phyloP scores from a whole-genome alignment of 1,140 invertebrate genomes.

The Frieseomelitta varia region DNA sequence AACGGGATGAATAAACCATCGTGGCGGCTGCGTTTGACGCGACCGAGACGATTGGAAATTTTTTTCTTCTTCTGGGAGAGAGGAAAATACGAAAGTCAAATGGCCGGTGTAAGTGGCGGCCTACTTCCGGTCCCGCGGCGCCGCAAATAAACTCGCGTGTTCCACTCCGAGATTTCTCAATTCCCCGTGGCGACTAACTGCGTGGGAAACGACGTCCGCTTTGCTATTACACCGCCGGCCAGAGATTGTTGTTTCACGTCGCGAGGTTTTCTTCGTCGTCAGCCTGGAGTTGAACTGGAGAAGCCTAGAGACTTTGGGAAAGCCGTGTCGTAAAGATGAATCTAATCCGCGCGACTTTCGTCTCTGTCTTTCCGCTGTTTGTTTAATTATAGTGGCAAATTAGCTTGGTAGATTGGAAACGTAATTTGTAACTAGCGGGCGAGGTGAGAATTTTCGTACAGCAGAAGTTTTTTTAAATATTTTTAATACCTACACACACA shows the following conservation, averaged over 20 bases:
- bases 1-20: neutral
- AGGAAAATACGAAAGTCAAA: neutral
- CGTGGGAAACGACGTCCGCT: neutral
- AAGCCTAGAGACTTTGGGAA: neutral
- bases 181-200: neutral
- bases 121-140: neutral
- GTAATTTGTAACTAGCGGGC: too few species aligned
- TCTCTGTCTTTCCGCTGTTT: too few species aligned
- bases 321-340: neutral
- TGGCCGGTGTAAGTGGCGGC: neutral
- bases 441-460: too few species aligned
- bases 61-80: neutral
- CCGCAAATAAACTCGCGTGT: slow-evolving; percentile 7
- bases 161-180: neutral
- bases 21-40: neutral
- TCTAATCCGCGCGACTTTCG: neutral
- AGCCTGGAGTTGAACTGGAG: too few species aligned
- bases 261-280: neutral
- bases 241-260: neutral
- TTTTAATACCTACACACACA: too few species aligned
- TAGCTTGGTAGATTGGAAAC: too few species aligned
- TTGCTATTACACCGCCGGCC: neutral
- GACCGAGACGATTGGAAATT: neutral
- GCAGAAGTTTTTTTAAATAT: too few species aligned
- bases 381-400: too few species aligned